A percentile compares a stretch with the other conserved stretches of the same genome.
Evolutionary conservation across 2,888 invertebrate genomes (phyloP).

Genomic region (Strigamia crassipes): DNA sequence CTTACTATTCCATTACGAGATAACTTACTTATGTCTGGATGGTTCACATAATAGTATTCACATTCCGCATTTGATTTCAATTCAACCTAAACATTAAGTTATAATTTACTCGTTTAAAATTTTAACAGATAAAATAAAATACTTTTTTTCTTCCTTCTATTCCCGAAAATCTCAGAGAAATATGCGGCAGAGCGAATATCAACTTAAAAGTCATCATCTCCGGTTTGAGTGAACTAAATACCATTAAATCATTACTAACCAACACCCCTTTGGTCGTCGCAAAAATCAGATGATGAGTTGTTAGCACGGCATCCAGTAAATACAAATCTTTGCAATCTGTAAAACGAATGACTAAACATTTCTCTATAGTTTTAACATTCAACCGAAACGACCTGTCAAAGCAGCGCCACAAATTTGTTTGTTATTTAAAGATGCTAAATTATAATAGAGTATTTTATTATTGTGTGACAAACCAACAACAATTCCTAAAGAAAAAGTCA

Average conservation of each 20-base stretch:
- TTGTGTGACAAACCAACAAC: neutral
- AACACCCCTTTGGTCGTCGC: neutral
- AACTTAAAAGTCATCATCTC: conserved; percentile 6
- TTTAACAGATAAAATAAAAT: neutral
- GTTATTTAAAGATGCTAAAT: conserved; percentile 8
- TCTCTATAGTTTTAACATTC: neutral
- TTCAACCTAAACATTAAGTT: neutral
- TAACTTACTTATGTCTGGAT: neutral
- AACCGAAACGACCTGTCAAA: neutral
- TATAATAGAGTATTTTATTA: neutral
- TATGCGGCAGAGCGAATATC: neutral
- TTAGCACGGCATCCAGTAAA: neutral
- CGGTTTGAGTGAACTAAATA: neutral
- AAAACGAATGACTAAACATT: neutral
- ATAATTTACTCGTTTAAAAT: neutral
- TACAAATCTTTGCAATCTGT: neutral
- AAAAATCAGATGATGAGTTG: neutral
- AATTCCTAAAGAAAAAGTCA: neutral
- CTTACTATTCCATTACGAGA: neutral
- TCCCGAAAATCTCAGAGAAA: neutral
- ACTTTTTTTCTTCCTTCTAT: neutral
- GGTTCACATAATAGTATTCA: neutral
- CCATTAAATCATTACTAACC: conserved; percentile 3
- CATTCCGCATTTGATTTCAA: neutral
- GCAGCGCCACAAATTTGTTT: neutral